A percentile compares a stretch with the other conserved stretches of the same genome.
phyloP scores from a whole-genome alignment of 1,140 invertebrate species.

The Pogonognathellus flavescens region DNA sequence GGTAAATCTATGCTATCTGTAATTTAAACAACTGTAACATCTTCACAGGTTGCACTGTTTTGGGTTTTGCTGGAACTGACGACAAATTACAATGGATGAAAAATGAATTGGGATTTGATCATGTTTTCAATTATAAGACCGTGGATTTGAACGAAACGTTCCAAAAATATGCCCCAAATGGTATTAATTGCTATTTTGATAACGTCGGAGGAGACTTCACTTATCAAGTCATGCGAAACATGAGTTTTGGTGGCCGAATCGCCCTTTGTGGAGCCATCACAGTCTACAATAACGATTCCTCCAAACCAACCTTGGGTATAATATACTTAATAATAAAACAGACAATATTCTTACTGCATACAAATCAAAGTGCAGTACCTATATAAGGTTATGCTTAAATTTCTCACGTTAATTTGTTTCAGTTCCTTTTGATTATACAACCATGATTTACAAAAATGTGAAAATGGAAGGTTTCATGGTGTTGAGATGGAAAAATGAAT shows the following conservation, averaged over 20 bases:
- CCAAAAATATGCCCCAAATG: slow-evolving; percentile 70
- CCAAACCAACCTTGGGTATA: slow-evolving; percentile 48
- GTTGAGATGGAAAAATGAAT: slow-evolving; percentile 66
- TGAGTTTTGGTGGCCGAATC: slow-evolving; percentile 70
- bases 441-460: slow-evolving; percentile 66
- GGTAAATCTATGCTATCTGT: too few relatives aligned
- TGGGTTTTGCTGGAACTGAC: slow-evolving; percentile 71
- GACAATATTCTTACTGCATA: background rate
- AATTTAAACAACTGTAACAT: background rate
- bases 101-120: slow-evolving; percentile 72
- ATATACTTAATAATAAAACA: too few relatives aligned
- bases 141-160: slow-evolving; percentile 68
- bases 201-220: slow-evolving; percentile 75
- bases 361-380: too few relatives aligned
- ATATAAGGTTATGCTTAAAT: too few relatives aligned
- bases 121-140: slow-evolving; percentile 72
- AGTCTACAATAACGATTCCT: slow-evolving; percentile 68
- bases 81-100: slow-evolving; percentile 71
- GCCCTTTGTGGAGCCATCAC: slow-evolving; percentile 71
- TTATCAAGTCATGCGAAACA: slow-evolving; percentile 69
- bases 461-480: slow-evolving; percentile 68
- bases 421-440: slow-evolving; percentile 65
- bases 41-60: slow-evolving; percentile 69
- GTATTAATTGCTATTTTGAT: slow-evolving; percentile 79
- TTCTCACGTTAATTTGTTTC: slow-evolving; percentile 31